A percentile compares a stretch with the other conserved stretches of the same genome.
Conservation (phyloP, 2,888 invertebrate species). For the Temnothorax unifasciatus region DNA sequence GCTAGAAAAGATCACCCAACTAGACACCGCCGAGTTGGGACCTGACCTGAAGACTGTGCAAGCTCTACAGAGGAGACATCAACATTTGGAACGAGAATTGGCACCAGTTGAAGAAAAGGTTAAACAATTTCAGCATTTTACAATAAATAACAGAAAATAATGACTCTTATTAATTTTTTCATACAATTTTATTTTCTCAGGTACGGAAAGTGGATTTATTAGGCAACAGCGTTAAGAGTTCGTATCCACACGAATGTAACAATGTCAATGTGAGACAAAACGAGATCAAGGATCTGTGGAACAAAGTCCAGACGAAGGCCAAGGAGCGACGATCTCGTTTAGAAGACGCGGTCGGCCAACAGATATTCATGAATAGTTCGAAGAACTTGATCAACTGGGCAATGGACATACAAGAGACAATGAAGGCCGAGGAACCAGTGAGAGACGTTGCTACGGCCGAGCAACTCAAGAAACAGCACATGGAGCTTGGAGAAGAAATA, state of each 20-base stretch:
- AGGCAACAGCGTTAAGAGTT: conserved; percentile 95
- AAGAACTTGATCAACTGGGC: conserved; percentile 94
- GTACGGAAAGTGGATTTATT: conserved; percentile 92
- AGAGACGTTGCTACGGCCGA: conserved; percentile 98
- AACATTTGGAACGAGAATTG: conserved; percentile 97
- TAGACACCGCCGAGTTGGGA: conserved; percentile 92
- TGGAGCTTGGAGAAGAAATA: conserved; percentile 96
- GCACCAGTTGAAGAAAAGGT: conserved; percentile 98
- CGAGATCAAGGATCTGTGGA: conserved; percentile 96
- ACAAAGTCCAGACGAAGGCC: conserved; percentile 94
- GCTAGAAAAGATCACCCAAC: conserved; percentile 96
- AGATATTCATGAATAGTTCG: conserved; percentile 95
- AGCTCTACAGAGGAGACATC: conserved; percentile 96
- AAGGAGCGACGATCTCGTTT: conserved; percentile 93
- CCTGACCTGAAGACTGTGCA: conserved; percentile 96
- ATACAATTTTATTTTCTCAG: conserved; percentile 61
- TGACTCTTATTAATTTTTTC: conserved; percentile 14
- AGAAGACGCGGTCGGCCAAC: conserved; percentile 97
- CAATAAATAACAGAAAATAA: neutral
- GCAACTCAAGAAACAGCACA: conserved; percentile 94
- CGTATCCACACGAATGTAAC: conserved; percentile 95
- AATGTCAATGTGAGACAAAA: conserved; percentile 95
- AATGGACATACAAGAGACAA: conserved; percentile 91
- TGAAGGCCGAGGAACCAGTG: conserved; percentile 93
- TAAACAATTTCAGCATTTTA: conserved; percentile 74